Conservation (phyloP, 2,797 vertebrate species). For the Crenichthys baileyi region DNA sequence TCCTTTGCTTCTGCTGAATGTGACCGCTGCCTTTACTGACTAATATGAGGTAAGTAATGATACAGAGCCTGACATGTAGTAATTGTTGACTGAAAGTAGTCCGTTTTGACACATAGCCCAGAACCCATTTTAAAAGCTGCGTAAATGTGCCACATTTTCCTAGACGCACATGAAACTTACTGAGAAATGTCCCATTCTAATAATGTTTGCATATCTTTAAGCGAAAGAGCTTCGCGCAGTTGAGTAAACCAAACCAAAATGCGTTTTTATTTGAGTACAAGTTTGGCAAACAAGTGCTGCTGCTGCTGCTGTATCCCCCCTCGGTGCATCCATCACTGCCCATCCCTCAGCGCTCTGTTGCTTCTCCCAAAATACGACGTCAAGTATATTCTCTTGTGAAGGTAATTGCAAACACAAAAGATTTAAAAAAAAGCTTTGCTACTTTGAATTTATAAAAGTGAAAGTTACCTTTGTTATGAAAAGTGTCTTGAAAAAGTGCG, state of each 20-base stretch:
- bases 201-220: background rate
- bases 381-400: slow-evolving; percentile 5
- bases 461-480: background rate
- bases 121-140: background rate
- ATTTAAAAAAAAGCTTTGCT: background rate
- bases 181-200: background rate
- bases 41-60: slow-evolving; percentile 62
- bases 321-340: slow-evolving; percentile 52
- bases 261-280: slow-evolving; percentile 32
- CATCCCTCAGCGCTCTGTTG: slow-evolving; percentile 42
- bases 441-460: background rate
- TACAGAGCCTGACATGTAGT: slow-evolving; percentile 31
- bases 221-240: background rate
- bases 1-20: slow-evolving; percentile 26
- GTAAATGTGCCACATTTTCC: background rate
- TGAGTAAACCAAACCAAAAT: background rate
- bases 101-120: background rate
- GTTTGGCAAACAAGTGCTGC: slow-evolving; percentile 49
- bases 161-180: slow-evolving; percentile 41
- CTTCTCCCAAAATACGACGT: slow-evolving; percentile 13
- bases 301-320: slow-evolving; percentile 3
- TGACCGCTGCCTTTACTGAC: slow-evolving; percentile 27
- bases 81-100: background rate
- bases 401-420: slow-evolving; percentile 25
- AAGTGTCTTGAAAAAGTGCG: background rate